Evolutionary conservation across 2,797 vertebrate species (phyloP), one percentile per base, ranked within the genome.

Genomic region (Gambelia wislizenii): DNA sequence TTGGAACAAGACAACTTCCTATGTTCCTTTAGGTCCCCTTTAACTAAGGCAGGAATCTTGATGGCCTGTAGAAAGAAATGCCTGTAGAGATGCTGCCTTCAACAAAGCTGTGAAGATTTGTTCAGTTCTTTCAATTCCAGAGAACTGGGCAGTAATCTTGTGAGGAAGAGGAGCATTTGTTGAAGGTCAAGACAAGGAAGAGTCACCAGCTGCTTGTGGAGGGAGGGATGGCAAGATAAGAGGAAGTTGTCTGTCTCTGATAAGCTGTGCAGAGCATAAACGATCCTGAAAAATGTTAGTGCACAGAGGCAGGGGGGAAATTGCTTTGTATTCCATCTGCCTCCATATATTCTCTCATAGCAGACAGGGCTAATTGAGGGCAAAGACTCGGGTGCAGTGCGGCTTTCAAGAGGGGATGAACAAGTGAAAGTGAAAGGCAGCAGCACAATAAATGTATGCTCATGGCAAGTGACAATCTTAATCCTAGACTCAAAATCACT

Each of bases 181-280:
- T 87, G 76, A 84, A 88, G 13, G 78, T 47, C 70, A 85, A 54
- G 79, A 69, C 83, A 78, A 89, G 0, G 0, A 87, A 91, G 84
- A 77, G 87, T 86, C 89, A 67, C 61, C 1, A 0, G 83, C 84
- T 87, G 90, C 87, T 89, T 47, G 49, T 36, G 36, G 49, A 76
- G 67, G 36, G 44, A 79, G 72, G 36, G 42, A 89, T 39, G 79
- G 92, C 61, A 44, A 85, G 92, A 93, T 87, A 89, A 91, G 84
- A 92, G 91, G 56, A 77, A 86, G 90, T 44, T 18, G 89, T 90
- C 89, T 94, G 91, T 91, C 91, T 90, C 90, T 91, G 25, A 94
- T 87, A 72, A 90, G 64, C 90, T 76, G 22, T 75, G 86, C 75
- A 82, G 36, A 91, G 36, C 39, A 1, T 86, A 90, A 80, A 49